Percentiles rank a stretch among this genome's conserved stretches.
phyloP scores from a whole-genome alignment of 1,140 invertebrate genomes.

The Procambarus virginalis region DNA sequence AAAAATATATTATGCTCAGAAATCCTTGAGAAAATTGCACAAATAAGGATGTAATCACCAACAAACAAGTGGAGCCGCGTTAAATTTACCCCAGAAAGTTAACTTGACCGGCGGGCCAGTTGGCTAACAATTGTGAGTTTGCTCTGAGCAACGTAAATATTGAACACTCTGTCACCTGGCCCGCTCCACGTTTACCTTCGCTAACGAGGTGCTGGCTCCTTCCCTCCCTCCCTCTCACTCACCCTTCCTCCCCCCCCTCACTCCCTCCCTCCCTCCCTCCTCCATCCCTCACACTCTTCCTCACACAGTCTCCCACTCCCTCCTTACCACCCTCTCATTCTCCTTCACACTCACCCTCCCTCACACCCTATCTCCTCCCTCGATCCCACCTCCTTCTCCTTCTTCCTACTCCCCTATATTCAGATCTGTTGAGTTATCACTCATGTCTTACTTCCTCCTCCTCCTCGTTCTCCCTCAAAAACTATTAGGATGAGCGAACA shows the following conservation, averaged over 20 bases:
- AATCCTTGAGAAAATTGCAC: not conserved
- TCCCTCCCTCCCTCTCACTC: not conserved
- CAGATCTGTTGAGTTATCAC: no score
- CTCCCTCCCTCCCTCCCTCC: not conserved
- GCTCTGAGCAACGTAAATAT: constrained; percentile 3
- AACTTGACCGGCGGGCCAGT: not conserved
- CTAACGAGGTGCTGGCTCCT: constrained; percentile 15
- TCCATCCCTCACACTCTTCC: not conserved
- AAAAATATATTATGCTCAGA: not conserved
- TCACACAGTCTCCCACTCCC: not conserved
- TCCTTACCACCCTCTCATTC: not conserved
- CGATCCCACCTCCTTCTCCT: no score
- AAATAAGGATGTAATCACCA: not conserved
- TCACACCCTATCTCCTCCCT: no score
- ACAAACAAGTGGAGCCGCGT: not conserved
- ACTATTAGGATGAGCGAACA: no score
- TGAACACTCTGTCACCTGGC: constrained; percentile 25
- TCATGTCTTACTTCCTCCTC: no score
- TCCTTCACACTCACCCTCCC: no score
- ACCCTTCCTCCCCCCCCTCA: not conserved
- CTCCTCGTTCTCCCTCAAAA: no score
- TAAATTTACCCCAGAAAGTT: not conserved
- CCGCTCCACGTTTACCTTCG: not conserved
- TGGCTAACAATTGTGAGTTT: constrained; percentile 10
- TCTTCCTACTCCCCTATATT: no score